A percentile compares a stretch with the other conserved stretches of the same genome.
These are phyloP conservation scores for Drosophila pachea DNA, from an alignment of 1,140 invertebrate genomes.

Conservation along the genomic window DNA sequence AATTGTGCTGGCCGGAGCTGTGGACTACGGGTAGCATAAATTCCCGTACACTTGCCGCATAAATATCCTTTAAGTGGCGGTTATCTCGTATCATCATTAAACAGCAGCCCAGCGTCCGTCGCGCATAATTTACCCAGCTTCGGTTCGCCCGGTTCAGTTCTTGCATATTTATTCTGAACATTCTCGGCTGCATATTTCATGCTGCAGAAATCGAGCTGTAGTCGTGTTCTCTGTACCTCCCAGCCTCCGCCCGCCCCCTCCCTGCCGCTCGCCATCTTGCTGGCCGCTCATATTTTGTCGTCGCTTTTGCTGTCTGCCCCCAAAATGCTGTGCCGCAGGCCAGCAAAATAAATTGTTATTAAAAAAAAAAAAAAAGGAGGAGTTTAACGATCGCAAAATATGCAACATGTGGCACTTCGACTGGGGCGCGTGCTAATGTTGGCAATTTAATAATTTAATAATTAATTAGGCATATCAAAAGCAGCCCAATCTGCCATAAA, in stretches of 20 bases:
- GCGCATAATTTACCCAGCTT: constrained; percentile 61
- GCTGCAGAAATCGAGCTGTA: constrained; percentile 46
- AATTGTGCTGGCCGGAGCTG: not conserved
- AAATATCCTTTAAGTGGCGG: constrained; percentile 71
- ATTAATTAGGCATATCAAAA: constrained; percentile 44
- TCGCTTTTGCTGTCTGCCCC: constrained; percentile 35
- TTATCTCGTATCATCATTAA: constrained; percentile 73
- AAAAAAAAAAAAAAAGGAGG: constrained; percentile 18
- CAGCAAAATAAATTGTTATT: constrained; percentile 50
- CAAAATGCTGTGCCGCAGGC: constrained; percentile 40
- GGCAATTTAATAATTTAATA: constrained; percentile 31
- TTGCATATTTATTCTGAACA: not conserved
- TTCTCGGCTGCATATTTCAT: constrained; percentile 62
- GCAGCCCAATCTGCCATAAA: too few species aligned
- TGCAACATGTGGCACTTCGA: constrained; percentile 62
- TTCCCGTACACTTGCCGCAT: constrained; percentile 49
- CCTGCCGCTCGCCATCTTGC: not conserved
- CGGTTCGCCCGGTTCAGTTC: constrained; percentile 15
- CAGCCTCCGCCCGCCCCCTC: constrained; percentile 1
- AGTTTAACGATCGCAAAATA: constrained; percentile 45
- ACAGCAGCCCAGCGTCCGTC: constrained; percentile 57
- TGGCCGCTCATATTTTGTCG: constrained; percentile 63
- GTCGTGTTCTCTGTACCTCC: constrained; percentile 18
- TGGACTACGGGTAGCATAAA: constrained; percentile 24
- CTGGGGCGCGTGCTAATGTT: constrained; percentile 38